Conservation (phyloP, 1,140 invertebrate species). For the Thaumatotibia leucotreta region DNA sequence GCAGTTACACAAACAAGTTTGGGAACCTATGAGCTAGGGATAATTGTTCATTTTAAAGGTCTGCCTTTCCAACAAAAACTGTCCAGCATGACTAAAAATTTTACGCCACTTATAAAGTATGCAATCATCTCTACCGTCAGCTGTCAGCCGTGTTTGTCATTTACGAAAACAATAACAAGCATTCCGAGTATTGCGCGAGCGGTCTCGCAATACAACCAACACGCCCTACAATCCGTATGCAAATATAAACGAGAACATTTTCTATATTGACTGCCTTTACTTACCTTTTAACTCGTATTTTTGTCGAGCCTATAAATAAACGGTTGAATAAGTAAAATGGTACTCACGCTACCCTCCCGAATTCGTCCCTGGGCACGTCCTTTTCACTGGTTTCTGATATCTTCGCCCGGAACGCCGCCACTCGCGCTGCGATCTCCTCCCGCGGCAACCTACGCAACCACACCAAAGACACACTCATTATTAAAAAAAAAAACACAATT, state of each 20-base stretch:
- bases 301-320: not conserved
- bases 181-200: not conserved
- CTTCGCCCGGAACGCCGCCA: constrained; percentile 88
- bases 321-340: constrained; percentile 1
- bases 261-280: not conserved
- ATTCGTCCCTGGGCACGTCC: constrained; percentile 82
- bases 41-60: no score
- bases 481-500: constrained; percentile 21
- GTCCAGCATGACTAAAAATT: no score
- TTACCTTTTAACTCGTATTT: not conserved
- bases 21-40: no score
- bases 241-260: not conserved
- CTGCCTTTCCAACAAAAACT: no score
- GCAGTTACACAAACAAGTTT: no score
- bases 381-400: constrained; percentile 81
- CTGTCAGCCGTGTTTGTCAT: not conserved
- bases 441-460: constrained; percentile 82
- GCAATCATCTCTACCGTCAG: not conserved
- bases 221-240: not conserved
- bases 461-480: constrained; percentile 68
- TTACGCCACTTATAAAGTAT: not conserved
- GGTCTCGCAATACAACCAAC: not conserved
- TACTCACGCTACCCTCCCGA: constrained; percentile 87
- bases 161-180: constrained; percentile 1
- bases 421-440: constrained; percentile 88